Evolutionary conservation across 1,140 invertebrate genomes (phyloP), one percentile per base, ranked within the genome.

Genomic region (Carcinoscorpius rotundicauda): DNA sequence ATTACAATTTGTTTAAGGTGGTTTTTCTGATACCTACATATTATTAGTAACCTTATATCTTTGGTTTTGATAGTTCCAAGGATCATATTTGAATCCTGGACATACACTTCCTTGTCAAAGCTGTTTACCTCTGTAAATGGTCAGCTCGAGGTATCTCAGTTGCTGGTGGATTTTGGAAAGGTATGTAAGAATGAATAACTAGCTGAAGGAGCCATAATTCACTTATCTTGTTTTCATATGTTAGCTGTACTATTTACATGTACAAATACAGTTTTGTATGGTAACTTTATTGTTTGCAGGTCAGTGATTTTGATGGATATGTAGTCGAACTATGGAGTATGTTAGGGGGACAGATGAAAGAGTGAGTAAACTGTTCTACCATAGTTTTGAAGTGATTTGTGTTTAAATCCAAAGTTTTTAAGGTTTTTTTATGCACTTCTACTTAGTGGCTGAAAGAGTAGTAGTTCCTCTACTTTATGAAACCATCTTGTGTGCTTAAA

Each of bases 11-110:
- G 29, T 29, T 29, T 29, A 29, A 29, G 29, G 29, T 29, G 29
- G 29, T 29, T 49, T 48, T 3, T 63, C 62, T 50, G 59, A 58
- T 48, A 58, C 67, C 29, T 61, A 58, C 67, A 66, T 52, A 67
- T 58, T 70, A 6, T 52, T 49, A 58, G 8, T 58, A 58, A 65
- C 6, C 10, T 50, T 49, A 58, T 53, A 8, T 68, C 3, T 61
- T 64, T 53, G 29, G 29, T 29, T 63, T 58, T 71, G 66, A 8
- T 58, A 77, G 77, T 93, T 59, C 92, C 93, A 51, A 81, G 92
- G 69, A 75, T 96, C 59, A 76, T 95, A 51, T 93, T 95, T 79
- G 91, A 95, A 72, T 83, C 85, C 60, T 94, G 91, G 85, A 81
- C 83, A n/a, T 64, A 67, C 60, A 59, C 66, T 8, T 58, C 68